Evolutionary conservation across 2,113 vertebrate genomes (phyloP), one percentile per base, ranked within the genome.

Genomic region (Sminthopsis crassicaudata): DNA sequence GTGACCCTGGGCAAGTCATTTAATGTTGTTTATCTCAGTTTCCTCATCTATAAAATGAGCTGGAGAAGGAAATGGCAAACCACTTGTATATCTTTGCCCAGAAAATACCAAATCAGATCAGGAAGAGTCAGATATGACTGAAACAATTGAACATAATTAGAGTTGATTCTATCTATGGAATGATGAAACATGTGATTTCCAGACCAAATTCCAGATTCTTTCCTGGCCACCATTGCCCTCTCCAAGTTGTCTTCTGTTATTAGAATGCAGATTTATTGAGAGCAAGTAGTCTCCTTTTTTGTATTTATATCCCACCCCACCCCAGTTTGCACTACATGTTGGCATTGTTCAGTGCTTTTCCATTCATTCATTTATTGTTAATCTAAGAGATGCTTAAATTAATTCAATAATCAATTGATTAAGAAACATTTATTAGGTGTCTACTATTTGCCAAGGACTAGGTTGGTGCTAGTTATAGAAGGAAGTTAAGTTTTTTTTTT

Each of bases 381-480:
- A 3, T 53, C 95, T 91, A 95, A 94, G 76, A 95, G 96, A 96
- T 53, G 60, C 60, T 95, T 94, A 91, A 54, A 93, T 91, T 96
- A 97, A 95, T 92, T 89, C 92, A 93, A 2, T 27, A 60, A 27
- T 30, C 30, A 27, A 36, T 60, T 3, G 36, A 89, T n/a, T 95
- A 94, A 95, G 53, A 53, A 19, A 52, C 92, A 88, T 91, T 90
- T 90, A 96, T 92, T 60, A 60, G 88, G n/a, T 93, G 30, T 14
- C 11, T 36, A 67, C 9, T 67, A 67, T 36, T 67, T 36, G 60
- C 4, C 60, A 67, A 36, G 60, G 30, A 76, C 6, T 42, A 76
- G 67, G 1, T 42, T 76, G 67, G 67, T 76, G n/a, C 36, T 42
- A 67, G 93, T 76, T 48, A 90, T 8, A 48, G 94, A 92, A 67